phyloP scores from a whole-genome alignment of 2,113 vertebrate species.

The Corythornis madagascariensis region DNA sequence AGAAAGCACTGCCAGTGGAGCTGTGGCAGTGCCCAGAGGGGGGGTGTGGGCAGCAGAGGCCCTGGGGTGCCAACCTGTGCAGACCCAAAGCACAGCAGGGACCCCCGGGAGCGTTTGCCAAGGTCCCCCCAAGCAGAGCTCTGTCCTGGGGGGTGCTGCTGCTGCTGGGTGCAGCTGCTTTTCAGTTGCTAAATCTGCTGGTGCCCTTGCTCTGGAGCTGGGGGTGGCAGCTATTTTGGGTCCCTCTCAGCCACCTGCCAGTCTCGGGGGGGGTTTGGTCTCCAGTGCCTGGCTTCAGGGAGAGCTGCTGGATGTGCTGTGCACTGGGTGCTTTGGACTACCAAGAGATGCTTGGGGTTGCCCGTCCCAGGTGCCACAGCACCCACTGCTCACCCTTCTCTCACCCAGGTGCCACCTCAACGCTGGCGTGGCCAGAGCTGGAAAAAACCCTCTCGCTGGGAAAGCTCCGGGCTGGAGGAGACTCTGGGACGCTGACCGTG shows the following conservation, averaged over 20 bases:
- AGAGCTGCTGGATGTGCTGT: too few species aligned
- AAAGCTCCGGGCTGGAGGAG: neutral
- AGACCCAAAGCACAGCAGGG: neutral
- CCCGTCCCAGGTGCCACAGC: too few species aligned
- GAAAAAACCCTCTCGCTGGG: accelerated
- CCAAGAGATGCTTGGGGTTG: neutral
- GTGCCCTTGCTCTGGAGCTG: neutral
- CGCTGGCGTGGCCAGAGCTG: accelerated
- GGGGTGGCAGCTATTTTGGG: neutral
- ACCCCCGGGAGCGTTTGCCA: neutral
- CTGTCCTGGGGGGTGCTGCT: neutral
- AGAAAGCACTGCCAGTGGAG: too few species aligned
- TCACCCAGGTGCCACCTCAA: neutral
- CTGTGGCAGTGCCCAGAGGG: too few species aligned
- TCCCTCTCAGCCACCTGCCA: conserved; percentile 18
- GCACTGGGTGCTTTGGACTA: too few species aligned
- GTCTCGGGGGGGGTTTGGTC: neutral
- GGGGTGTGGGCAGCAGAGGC: too few species aligned
- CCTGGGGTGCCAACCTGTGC: too few species aligned
- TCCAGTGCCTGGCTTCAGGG: neutral
- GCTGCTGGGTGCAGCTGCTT: neutral
- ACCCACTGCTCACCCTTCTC: neutral
- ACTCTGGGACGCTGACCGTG: neutral
- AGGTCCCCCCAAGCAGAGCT: neutral
- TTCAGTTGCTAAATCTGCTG: neutral